These are phyloP conservation scores for Spodoptera frugiperda DNA, from an alignment of 1,140 invertebrate genomes.

Conservation along the genomic window DNA sequence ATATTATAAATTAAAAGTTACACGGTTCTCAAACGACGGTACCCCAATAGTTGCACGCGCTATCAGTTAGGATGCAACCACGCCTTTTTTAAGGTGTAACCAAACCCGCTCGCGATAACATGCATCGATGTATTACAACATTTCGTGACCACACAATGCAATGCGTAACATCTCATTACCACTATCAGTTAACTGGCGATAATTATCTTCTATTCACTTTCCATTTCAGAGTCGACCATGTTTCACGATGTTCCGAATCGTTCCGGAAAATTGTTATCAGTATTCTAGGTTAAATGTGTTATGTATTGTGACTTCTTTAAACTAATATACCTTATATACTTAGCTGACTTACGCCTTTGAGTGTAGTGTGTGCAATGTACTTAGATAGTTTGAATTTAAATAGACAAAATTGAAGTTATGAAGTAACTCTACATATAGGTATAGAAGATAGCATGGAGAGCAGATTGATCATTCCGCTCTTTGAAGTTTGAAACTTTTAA, in stretches of 20 bases:
- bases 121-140: conserved; percentile 13
- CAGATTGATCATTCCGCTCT: too few species aligned
- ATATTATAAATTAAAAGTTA: too few species aligned
- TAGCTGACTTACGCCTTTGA: too few species aligned
- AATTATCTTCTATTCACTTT: conserved; percentile 5
- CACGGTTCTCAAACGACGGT: conserved; percentile 6
- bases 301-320: too few species aligned
- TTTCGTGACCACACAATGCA: conserved; percentile 22
- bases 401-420: too few species aligned
- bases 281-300: background rate
- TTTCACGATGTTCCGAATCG: background rate
- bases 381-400: too few species aligned
- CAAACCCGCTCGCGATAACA: conserved; percentile 40
- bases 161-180: conserved; percentile 33
- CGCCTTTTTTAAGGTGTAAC: conserved; percentile 37
- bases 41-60: conserved; percentile 22
- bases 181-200: conserved; percentile 14
- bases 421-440: too few species aligned
- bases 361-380: too few species aligned
- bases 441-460: too few species aligned
- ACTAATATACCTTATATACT: too few species aligned
- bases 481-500: too few species aligned
- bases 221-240: background rate
- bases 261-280: background rate
- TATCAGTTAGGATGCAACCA: conserved; percentile 44